A percentile compares a stretch with the other conserved stretches of the same genome.
Conservation (phyloP, 1,140 invertebrate species). For the Lasioglossum baleicum region DNA sequence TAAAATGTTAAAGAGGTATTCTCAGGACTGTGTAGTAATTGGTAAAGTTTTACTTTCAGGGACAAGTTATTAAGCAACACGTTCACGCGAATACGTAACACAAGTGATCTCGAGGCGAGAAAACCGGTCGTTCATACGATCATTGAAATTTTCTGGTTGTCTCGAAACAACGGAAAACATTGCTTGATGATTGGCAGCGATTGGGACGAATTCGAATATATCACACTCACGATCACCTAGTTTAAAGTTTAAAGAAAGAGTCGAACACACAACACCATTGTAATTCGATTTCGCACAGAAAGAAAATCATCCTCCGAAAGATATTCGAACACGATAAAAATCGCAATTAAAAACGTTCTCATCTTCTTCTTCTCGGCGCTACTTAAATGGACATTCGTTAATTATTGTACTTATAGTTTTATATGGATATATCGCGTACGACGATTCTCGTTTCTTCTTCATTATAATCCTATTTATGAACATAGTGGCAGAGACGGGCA, state of each 20-base stretch:
- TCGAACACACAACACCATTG: not conserved
- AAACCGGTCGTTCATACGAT: not conserved
- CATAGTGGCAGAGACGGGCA: constrained; percentile 49
- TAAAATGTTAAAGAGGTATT: not conserved
- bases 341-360: constrained; percentile 57
- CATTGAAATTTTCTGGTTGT: not conserved
- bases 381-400: constrained; percentile 61
- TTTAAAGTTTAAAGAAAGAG: constrained; percentile 4
- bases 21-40: not conserved
- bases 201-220: constrained; percentile 55
- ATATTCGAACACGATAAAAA: constrained; percentile 39
- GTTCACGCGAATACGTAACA: not conserved
- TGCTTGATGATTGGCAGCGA: constrained; percentile 50
- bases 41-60: not conserved
- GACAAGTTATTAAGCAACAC: not conserved
- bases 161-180: constrained; percentile 6
- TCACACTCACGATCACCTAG: constrained; percentile 25
- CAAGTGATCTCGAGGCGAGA: not conserved
- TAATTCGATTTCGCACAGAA: constrained; percentile 10
- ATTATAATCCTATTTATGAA: constrained; percentile 63
- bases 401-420: constrained; percentile 60
- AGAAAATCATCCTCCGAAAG: constrained; percentile 37
- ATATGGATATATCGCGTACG: constrained; percentile 45
- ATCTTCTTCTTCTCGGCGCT: constrained; percentile 34
- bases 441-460: constrained; percentile 46